Evolutionary conservation across 1,140 invertebrate species (phyloP), one percentile per base, ranked within the genome.

Genomic region (Cotesia chilonis): DNA sequence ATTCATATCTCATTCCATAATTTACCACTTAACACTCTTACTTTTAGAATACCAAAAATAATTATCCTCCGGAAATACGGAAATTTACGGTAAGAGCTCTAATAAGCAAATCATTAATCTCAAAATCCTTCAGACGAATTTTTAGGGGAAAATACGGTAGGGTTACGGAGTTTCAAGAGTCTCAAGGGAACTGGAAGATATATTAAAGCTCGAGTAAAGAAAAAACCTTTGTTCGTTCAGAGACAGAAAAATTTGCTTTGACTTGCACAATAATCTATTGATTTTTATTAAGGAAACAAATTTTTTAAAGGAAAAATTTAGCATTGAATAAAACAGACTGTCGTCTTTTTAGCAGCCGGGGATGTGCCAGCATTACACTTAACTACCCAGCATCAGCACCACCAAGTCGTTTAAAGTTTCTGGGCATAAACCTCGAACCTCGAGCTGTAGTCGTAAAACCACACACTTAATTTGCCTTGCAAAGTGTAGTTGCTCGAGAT

Each of bases 401-500:
- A 65, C 37, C 36, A 38, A 20, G 60, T 68, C 71, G 55, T 70
- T 38, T 70, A 36, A 37, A 47, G n/a, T 60, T 70, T 69, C 68
- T 59, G 74, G 47, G 69, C 28, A 70, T 47, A 47, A 47, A 47
- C 61, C 66, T 71, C 69, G 80, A 81, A 79, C 82, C 80, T 83
- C 85, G 83, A 84, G 83, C 81, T 82, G 80, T 80, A 79, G 81
- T 84, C 82, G 83, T 84, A 84, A 85, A 86, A 85, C 84, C 85
- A 82, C 84, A 82, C 84, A 85, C 84, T 87, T 86, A 86, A 86
- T 87, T 87, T 86, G 85, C 84, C 82, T 87, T 87, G 85, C 84
- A 86, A 87, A 87, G 85, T 86, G 82, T 80, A 85, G 81, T 79
- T 78, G 78, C 79, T 80, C 28, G 28, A 28, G 28, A 28, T 28